phyloP scores from a whole-genome alignment of 2,797 vertebrate species.

The Falco naumanni region DNA sequence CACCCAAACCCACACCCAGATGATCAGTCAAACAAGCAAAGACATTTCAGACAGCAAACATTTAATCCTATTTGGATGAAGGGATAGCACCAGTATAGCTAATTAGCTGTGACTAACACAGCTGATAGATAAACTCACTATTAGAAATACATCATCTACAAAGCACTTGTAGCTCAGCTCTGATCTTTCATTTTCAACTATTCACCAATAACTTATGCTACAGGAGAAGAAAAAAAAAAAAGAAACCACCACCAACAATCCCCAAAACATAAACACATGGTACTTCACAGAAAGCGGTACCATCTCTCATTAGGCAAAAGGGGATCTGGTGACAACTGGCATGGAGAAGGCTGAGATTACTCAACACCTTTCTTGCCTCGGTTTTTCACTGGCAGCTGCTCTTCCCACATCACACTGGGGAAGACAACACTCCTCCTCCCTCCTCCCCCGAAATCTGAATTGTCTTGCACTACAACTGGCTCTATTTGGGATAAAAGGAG shows the following conservation, averaged over 20 bases:
- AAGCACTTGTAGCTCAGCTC: neutral
- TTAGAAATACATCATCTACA: neutral
- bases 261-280: neutral
- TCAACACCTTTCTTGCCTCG: neutral
- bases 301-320: neutral
- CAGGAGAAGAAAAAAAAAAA: neutral
- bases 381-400: neutral
- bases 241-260: accelerated
- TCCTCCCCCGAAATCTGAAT: neutral
- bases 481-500: neutral
- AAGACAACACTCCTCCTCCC: neutral
- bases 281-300: neutral
- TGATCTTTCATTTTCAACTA: neutral
- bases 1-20: neutral
- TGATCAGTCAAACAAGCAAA: neutral
- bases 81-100: neutral
- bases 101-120: neutral
- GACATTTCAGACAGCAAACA: neutral
- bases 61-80: neutral
- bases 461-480: neutral
- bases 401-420: neutral
- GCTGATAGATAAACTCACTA: neutral
- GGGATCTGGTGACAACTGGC: neutral
- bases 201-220: neutral
- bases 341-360: neutral